Evolutionary conservation across 2,888 invertebrate genomes (phyloP).

Genomic region (Muschampia plurimacula): DNA sequence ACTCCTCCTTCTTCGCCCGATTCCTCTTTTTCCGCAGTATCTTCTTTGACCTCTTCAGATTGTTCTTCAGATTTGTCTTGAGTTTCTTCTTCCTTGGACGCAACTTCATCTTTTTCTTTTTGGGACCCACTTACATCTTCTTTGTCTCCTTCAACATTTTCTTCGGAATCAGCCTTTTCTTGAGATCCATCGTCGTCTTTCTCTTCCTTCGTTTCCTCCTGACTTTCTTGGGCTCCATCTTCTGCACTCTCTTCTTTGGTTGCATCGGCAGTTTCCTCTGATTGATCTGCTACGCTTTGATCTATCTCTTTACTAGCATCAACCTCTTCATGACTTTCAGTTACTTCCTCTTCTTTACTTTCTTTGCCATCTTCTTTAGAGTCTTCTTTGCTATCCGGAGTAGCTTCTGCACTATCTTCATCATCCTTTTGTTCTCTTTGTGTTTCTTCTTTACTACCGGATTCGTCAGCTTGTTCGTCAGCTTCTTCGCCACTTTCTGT

Average conservation of each 20-base stretch:
- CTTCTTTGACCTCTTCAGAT: conserved; percentile 54
- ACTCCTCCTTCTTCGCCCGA: conserved; percentile 59
- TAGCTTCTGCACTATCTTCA: conserved; percentile 53
- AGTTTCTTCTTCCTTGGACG: conserved; percentile 55
- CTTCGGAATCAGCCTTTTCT: conserved; percentile 73
- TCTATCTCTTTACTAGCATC: conserved; percentile 47
- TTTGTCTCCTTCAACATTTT: conserved; percentile 54
- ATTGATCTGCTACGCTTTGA: conserved; percentile 51
- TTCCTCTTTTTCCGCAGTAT: conserved; percentile 63
- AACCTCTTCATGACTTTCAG: conserved; percentile 47
- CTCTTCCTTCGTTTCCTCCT: conserved; percentile 55
- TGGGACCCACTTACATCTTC: conserved; percentile 54
- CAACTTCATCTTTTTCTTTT: conserved; percentile 55
- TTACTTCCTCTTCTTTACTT: conserved; percentile 48
- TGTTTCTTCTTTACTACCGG: conserved; percentile 49
- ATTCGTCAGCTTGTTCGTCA: conserved; percentile 50
- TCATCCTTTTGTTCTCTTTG: conserved; percentile 55
- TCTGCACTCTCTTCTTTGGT: conserved; percentile 51
- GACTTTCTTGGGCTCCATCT: conserved; percentile 48
- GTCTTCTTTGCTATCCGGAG: conserved; percentile 47
- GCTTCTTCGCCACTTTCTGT: conserved; percentile 72
- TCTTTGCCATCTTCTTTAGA: conserved; percentile 57
- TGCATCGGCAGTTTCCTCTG: conserved; percentile 57
- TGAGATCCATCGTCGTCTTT: conserved; percentile 77
- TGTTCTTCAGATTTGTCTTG: conserved; percentile 58